Percentiles rank a stretch among this genome's conserved stretches.
phyloP scores from a whole-genome alignment of 2,113 vertebrate species.

The Rhynchopsitta pachyrhyncha region DNA sequence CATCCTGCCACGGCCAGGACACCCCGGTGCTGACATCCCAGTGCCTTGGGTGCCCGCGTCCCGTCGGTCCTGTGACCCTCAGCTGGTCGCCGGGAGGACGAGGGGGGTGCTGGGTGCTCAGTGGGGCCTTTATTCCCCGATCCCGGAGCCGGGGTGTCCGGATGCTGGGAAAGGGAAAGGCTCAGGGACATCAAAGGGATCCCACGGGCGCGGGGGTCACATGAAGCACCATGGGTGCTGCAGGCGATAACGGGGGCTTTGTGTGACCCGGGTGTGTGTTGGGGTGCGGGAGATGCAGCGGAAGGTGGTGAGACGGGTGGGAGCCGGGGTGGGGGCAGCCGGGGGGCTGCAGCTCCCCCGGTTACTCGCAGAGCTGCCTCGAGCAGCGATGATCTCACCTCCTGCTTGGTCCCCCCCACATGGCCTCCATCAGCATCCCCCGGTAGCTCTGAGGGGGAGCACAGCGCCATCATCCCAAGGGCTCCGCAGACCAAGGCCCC shows the following conservation, averaged over 20 bases:
- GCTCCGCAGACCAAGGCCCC: background rate
- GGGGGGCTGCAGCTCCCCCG: rapidly evolving
- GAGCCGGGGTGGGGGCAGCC: rapidly evolving
- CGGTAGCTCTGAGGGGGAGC: background rate
- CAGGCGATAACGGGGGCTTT: background rate
- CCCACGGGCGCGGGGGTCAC: background rate
- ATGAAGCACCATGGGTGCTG: background rate
- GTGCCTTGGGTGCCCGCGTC: background rate
- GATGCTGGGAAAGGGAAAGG: background rate
- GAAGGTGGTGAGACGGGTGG: background rate
- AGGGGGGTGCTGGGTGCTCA: background rate
- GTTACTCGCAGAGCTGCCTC: background rate
- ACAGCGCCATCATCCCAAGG: rapidly evolving
- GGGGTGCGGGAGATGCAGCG: background rate
- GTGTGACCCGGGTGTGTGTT: background rate
- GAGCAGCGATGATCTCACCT: background rate
- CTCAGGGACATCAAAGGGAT: background rate
- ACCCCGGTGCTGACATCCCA: background rate
- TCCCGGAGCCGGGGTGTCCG: background rate
- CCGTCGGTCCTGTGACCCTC: background rate
- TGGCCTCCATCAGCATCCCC: rapidly evolving
- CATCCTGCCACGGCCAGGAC: background rate
- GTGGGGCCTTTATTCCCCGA: background rate
- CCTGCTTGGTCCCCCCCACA: background rate
- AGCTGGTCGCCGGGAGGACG: background rate